Percentiles rank a stretch among this genome's conserved stretches.
phyloP scores from a whole-genome alignment of 1,140 invertebrate species.

The Globodera ellingtonae region DNA sequence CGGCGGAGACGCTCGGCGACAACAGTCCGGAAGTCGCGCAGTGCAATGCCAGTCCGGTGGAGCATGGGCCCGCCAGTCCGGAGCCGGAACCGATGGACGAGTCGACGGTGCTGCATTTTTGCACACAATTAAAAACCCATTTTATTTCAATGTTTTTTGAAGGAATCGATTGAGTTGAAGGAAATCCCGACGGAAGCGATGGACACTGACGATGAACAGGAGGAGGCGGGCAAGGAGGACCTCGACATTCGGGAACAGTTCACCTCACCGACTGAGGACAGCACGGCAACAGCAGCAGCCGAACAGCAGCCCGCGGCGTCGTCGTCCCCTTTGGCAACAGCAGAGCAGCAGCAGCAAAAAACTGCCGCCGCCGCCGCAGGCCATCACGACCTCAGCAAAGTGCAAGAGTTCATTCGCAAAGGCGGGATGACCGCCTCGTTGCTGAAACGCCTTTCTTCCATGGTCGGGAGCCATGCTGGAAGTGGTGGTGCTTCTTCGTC shows the following conservation, averaged over 20 bases:
- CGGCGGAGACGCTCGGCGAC: not conserved
- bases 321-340: too few species aligned
- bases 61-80: conserved; percentile 9
- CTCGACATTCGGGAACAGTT: conserved; percentile 18
- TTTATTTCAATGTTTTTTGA: conserved; percentile 1
- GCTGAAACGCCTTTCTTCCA: not conserved
- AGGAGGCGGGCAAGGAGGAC: conserved; percentile 16
- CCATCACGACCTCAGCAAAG: not conserved
- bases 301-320: not conserved
- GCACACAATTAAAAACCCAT: too few species aligned
- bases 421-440: not conserved
- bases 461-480: not conserved
- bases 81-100: conserved; percentile 19
- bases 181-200: conserved; percentile 19
- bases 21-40: too few species aligned
- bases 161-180: conserved; percentile 12
- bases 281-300: too few species aligned
- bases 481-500: not conserved
- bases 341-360: not conserved
- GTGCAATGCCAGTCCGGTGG: not conserved
- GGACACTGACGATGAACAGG: not conserved
- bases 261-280: not conserved
- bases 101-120: not conserved
- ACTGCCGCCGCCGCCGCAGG: too few species aligned
- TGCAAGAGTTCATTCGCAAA: not conserved